phyloP scores from a whole-genome alignment of 2,888 invertebrate genomes.

The Perizoma affinitatum region DNA sequence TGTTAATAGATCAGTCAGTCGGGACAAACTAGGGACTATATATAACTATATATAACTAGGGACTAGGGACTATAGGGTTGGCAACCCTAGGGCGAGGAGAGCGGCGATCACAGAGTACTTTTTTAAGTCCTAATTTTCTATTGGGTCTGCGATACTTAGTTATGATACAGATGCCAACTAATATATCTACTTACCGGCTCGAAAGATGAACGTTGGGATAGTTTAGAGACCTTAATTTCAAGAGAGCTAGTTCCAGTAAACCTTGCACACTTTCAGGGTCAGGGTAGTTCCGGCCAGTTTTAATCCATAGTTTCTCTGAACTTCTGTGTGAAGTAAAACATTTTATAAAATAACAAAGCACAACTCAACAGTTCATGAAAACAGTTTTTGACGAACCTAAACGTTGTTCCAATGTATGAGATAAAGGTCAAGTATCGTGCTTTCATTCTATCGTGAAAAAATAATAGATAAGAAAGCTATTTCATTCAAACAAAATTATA shows the following conservation, averaged over 20 bases:
- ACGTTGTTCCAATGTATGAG: constrained; percentile 90
- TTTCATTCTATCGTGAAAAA: constrained; percentile 72
- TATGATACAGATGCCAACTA: no score
- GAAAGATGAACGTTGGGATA: constrained; percentile 85
- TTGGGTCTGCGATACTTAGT: no score
- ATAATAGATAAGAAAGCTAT: neutral
- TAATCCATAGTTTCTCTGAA: constrained; percentile 86
- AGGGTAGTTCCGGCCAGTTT: constrained; percentile 68
- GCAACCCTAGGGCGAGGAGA: no score
- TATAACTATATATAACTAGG: no score
- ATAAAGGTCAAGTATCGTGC: constrained; percentile 89
- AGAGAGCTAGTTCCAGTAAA: constrained; percentile 86
- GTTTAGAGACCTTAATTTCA: constrained; percentile 80
- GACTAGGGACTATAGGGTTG: no score
- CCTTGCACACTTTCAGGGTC: constrained; percentile 90
- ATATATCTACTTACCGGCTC: constrained; percentile 85
- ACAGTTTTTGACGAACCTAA: constrained; percentile 80
- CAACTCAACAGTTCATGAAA: neutral
- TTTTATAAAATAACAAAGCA: neutral
- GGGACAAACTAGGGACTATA: no score
- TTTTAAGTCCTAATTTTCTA: no score
- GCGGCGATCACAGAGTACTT: no score
- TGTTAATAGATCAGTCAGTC: no score
- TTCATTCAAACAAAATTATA: neutral
- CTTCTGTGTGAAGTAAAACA: constrained; percentile 80